Evolutionary conservation across 2,113 vertebrate genomes (phyloP), one percentile per base, ranked within the genome.

Genomic region (Nycticebus coucang): DNA sequence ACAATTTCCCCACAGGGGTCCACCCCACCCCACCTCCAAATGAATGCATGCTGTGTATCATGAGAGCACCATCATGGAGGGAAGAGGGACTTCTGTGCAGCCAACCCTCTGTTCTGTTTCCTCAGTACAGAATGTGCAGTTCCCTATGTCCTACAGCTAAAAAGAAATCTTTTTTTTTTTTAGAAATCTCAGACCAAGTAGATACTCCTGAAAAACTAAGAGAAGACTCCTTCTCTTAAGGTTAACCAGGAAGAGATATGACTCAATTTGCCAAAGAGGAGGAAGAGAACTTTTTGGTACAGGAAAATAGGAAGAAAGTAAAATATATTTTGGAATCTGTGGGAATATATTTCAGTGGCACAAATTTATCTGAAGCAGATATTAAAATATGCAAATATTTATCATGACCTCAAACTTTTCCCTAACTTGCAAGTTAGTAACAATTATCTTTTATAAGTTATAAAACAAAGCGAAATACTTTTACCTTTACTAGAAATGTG

Each of bases 101-200:
- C 87, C 96, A 80, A 68, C 97, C 98, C 97, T 96, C 89, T 79
- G 97, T 97, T 98, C 98, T 98, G 98, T 98, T 98, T 98, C 98
- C 98, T 98, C 98, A 98, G 97, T 94, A 97, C 35, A 97, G 74
- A 98, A 93, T 91, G 95, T 15, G 37, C 57, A n/a, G 41, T 2
- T 24, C 72, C 95, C 75, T 88, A 82, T 1, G n/a, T 53, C 60
- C 84, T 60, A 26, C 15, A 28, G 53, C 22, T 9, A 45, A 55
- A 41, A 50, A 83, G 79, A 72, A 57, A n/a, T n/a, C n/a, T n/a
- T n/a, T n/a, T n/a, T n/a, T n/a, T n/a, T n/a, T n/a, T n/a, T n/a
- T n/a, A n/a, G 60, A 72, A 83, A 71, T 26, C 37, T 66, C 74
- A 55, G 57, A 17, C 21, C 92, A 68, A 45, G 21, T 0, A 41